These are phyloP conservation scores for Phalangium opilio DNA, from an alignment of 2,888 invertebrate species.

Conservation along the genomic window DNA sequence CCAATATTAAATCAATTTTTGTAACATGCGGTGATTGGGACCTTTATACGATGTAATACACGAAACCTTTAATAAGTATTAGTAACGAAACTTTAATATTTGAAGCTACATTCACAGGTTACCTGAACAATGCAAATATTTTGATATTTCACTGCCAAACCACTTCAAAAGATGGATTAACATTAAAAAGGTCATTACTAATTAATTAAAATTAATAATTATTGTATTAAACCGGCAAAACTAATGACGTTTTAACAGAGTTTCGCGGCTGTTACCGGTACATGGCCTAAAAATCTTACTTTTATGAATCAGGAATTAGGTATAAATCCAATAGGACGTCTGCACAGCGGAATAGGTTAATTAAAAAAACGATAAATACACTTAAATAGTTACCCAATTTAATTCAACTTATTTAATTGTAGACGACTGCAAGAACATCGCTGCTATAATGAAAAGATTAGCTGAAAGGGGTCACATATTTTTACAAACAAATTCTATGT, in stretches of 20 bases:
- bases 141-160: slow-evolving; percentile 28
- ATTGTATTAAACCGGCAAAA: not conserved
- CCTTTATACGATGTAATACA: slow-evolving; percentile 33
- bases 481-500: slow-evolving; percentile 3
- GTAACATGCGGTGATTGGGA: slow-evolving; percentile 48
- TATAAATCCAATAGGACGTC: slow-evolving; percentile 30
- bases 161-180: slow-evolving; percentile 42
- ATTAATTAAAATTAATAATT: not conserved
- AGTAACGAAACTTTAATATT: not conserved
- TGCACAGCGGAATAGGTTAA: slow-evolving; percentile 36
- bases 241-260: slow-evolving; percentile 12
- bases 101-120: slow-evolving; percentile 27
- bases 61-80: not conserved
- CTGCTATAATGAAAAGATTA: slow-evolving; percentile 27
- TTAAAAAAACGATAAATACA: not conserved
- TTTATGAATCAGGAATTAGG: slow-evolving; percentile 30
- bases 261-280: slow-evolving; percentile 27
- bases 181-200: slow-evolving; percentile 34
- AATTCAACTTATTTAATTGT: too few species aligned
- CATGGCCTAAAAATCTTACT: slow-evolving; percentile 32
- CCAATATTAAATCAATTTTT: slow-evolving; percentile 34
- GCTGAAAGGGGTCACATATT: slow-evolving; percentile 23
- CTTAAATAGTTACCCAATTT: not conserved
- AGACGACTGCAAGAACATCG: slow-evolving; percentile 35
- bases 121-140: slow-evolving; percentile 35